A percentile compares a stretch with the other conserved stretches of the same genome.
Conservation (phyloP, 2,113 vertebrate genomes). For the Phocoena phocoena region DNA sequence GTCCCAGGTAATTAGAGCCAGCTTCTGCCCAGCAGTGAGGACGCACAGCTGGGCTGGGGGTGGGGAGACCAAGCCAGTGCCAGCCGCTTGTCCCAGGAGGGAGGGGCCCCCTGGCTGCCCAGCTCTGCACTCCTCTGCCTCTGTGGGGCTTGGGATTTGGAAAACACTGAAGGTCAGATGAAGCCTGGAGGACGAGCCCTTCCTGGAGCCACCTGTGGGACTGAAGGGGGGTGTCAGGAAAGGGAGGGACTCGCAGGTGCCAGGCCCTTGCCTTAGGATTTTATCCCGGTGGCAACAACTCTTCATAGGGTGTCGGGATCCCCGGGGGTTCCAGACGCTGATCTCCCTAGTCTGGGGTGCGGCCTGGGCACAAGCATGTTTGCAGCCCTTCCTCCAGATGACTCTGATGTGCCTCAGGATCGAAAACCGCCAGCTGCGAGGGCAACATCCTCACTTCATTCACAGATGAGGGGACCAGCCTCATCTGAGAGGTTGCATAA, state of each 20-base stretch:
- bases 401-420: fast-evolving
- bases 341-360: fast-evolving
- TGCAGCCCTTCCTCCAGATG: neutral
- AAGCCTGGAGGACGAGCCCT: neutral
- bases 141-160: neutral
- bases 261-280: neutral
- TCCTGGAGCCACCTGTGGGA: fast-evolving
- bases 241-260: neutral
- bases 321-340: no score
- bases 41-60: neutral
- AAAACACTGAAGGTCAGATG: neutral
- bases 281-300: fast-evolving
- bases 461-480: neutral
- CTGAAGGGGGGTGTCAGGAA: neutral
- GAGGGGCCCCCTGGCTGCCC: neutral
- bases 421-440: neutral
- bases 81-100: neutral
- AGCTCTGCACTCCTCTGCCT: neutral
- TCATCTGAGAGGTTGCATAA: no score
- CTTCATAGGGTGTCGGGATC: neutral
- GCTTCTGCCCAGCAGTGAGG: neutral
- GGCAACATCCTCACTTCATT: no score
- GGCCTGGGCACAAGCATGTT: neutral
- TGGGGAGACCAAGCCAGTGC: no score
- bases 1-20: neutral